Conservation (phyloP, 2,797 vertebrate genomes). For the Buceros bicornis region DNA sequence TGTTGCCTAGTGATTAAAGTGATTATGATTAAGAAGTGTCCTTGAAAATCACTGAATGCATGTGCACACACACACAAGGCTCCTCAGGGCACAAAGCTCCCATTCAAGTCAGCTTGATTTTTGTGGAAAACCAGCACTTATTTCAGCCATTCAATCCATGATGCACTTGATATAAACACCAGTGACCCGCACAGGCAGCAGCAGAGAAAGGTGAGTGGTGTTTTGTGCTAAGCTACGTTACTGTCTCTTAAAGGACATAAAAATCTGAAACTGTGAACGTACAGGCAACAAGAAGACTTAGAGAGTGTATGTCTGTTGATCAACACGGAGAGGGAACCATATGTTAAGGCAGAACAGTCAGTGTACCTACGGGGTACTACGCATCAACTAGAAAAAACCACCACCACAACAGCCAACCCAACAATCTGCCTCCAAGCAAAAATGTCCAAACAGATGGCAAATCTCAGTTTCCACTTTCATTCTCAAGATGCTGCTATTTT, state of each 20-base stretch:
- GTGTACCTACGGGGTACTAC: neutral
- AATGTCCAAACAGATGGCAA: neutral
- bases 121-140: neutral
- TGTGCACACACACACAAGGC: neutral
- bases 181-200: neutral
- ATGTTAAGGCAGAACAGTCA: neutral
- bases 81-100: neutral
- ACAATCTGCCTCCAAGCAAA: neutral
- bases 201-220: neutral
- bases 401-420: rapidly evolving
- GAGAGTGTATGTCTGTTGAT: neutral
- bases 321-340: neutral
- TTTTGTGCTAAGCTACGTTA: neutral
- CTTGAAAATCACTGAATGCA: neutral
- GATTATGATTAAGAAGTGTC: conserved; percentile 18
- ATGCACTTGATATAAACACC: neutral
- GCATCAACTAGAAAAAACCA: neutral
- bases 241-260: neutral
- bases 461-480: neutral
- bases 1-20: neutral
- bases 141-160: neutral
- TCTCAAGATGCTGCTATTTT: neutral
- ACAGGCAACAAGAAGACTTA: neutral
- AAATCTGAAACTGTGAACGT: neutral
- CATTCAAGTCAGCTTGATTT: neutral